Evolutionary conservation across 2,797 vertebrate genomes (phyloP).

Genomic region (Malurus splendens): DNA sequence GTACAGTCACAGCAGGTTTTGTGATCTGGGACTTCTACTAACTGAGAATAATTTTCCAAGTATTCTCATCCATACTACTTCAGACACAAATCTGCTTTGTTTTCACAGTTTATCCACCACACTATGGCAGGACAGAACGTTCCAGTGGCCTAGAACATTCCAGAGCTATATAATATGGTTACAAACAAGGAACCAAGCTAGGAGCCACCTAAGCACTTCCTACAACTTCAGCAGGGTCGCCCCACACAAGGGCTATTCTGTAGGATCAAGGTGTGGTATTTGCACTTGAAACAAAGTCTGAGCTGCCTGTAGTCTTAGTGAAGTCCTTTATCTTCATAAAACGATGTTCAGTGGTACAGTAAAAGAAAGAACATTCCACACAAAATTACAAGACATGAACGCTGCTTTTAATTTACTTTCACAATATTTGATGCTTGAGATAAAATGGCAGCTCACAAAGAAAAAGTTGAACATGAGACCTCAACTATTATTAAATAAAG

Average conservation of each 20-base stretch:
- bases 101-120: background rate
- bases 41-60: background rate
- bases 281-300: constrained; percentile 10
- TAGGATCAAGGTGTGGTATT: background rate
- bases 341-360: background rate
- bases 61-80: background rate
- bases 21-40: background rate
- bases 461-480: constrained; percentile 30
- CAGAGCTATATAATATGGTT: background rate
- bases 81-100: background rate
- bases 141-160: background rate
- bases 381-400: background rate
- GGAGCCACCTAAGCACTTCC: background rate
- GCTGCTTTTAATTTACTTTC: constrained; percentile 43
- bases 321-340: constrained; percentile 14
- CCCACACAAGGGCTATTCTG: background rate
- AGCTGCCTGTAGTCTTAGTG: background rate
- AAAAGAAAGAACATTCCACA: background rate
- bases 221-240: accelerated
- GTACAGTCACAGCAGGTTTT: background rate
- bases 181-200: background rate
- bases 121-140: accelerated
- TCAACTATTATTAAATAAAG: constrained; percentile 54
- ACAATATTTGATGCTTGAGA: constrained; percentile 40
- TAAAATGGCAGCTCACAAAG: constrained; percentile 44